These are phyloP conservation scores for Dicycla oo DNA, from an alignment of 2,888 invertebrate genomes.

Conservation along the genomic window DNA sequence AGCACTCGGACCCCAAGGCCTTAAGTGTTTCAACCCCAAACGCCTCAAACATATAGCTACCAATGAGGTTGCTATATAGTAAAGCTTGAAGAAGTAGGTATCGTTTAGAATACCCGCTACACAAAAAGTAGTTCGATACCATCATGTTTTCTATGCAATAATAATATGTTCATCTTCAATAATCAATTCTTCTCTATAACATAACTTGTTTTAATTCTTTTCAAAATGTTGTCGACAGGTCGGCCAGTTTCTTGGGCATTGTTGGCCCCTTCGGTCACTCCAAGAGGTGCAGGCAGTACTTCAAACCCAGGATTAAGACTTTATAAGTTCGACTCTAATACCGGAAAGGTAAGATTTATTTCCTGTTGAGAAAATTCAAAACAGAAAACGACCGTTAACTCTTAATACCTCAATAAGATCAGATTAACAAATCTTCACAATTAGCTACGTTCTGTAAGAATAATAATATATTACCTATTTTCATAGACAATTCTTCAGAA, in stretches of 20 bases:
- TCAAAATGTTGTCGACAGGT: conserved; percentile 86
- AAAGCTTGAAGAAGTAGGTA: too few relatives aligned
- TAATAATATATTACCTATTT: neutral
- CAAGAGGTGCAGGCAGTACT: conserved; percentile 94
- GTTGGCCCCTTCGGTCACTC: conserved; percentile 97
- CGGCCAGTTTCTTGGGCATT: conserved; percentile 96
- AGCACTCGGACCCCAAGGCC: too few relatives aligned
- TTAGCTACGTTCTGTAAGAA: neutral
- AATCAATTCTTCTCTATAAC: neutral
- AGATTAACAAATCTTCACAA: neutral
- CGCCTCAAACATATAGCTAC: too few relatives aligned
- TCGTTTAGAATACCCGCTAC: neutral
- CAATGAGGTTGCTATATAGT: too few relatives aligned
- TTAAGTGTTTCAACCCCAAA: too few relatives aligned
- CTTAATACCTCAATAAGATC: neutral
- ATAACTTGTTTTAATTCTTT: neutral
- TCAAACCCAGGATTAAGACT: conserved; percentile 97
- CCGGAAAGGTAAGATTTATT: conserved; percentile 92
- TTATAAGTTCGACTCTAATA: conserved; percentile 97
- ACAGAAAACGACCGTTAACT: neutral
- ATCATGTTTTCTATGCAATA: neutral
- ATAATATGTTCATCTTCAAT: neutral
- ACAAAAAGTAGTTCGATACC: neutral
- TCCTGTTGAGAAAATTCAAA: neutral
- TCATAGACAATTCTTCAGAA: neutral